A percentile compares a stretch with the other conserved stretches of the same genome.
phyloP scores from a whole-genome alignment of 2,797 vertebrate species.

The Hydrolagus colliei region DNA sequence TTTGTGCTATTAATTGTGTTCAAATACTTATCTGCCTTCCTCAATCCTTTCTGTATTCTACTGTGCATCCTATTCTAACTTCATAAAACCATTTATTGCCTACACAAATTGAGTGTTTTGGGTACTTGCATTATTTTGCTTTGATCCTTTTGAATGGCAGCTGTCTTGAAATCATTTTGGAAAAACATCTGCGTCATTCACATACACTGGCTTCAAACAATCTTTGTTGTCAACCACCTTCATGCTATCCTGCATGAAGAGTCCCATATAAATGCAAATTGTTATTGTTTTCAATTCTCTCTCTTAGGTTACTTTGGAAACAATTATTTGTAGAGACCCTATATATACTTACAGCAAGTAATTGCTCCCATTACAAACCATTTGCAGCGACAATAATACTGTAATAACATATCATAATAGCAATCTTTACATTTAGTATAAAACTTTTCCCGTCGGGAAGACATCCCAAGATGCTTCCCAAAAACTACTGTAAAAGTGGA shows the following conservation, averaged over 20 bases:
- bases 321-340: neutral
- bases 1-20: constrained; percentile 14
- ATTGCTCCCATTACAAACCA: neutral
- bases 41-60: neutral
- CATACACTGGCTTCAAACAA: neutral
- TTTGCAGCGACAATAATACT: neutral
- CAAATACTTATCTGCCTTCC: neutral
- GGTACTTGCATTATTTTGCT: neutral
- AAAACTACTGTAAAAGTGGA: no score
- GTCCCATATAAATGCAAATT: neutral
- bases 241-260: neutral
- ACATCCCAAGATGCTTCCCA: no score
- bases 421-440: no score
- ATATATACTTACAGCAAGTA: neutral
- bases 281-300: neutral
- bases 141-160: neutral
- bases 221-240: neutral
- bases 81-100: neutral
- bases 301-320: neutral
- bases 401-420: neutral
- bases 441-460: no score
- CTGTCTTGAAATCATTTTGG: neutral
- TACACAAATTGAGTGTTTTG: neutral
- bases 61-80: neutral
- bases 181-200: neutral